Percentiles rank a stretch among this genome's conserved stretches.
phyloP scores from a whole-genome alignment of 1,140 invertebrate species.

The Rhagoletis pomonella region DNA sequence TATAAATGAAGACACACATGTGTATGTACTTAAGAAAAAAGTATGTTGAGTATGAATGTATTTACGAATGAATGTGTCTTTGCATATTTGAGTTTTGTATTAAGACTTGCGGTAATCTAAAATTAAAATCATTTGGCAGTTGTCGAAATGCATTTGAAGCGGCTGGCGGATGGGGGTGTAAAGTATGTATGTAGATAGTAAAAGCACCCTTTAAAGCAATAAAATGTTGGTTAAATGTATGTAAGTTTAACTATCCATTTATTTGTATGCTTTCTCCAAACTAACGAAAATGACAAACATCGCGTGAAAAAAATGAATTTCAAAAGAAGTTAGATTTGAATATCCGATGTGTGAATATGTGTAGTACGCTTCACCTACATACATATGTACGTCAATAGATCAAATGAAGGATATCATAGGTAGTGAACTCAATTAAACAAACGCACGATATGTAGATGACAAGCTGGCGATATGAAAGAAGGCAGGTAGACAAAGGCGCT shows the following conservation, averaged over 20 bases:
- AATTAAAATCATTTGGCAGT: slow-evolving; percentile 53
- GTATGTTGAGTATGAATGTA: neutral
- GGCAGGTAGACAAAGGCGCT: neutral
- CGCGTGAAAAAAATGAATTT: slow-evolving; percentile 19
- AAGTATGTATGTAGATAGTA: neutral
- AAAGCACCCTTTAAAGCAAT: slow-evolving; percentile 1
- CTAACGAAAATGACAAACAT: slow-evolving; percentile 46
- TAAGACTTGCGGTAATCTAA: slow-evolving; percentile 32
- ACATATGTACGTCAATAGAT: neutral
- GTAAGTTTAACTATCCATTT: neutral
- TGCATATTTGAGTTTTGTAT: slow-evolving; percentile 34
- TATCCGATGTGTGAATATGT: neutral
- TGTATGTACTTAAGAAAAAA: too few species aligned
- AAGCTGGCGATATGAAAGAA: neutral
- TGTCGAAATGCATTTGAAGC: slow-evolving; percentile 6
- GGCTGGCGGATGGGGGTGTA: neutral
- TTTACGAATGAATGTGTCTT: neutral
- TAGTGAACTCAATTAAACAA: slow-evolving; percentile 48
- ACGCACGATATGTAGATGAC: slow-evolving; percentile 47
- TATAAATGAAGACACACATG: neutral
- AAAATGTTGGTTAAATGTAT: neutral
- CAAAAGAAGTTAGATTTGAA: neutral
- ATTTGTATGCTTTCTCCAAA: slow-evolving; percentile 9
- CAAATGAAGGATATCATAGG: neutral
- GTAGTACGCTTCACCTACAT: neutral